Conservation (phyloP, 1,140 invertebrate species). For the Procambarus clarkii region DNA sequence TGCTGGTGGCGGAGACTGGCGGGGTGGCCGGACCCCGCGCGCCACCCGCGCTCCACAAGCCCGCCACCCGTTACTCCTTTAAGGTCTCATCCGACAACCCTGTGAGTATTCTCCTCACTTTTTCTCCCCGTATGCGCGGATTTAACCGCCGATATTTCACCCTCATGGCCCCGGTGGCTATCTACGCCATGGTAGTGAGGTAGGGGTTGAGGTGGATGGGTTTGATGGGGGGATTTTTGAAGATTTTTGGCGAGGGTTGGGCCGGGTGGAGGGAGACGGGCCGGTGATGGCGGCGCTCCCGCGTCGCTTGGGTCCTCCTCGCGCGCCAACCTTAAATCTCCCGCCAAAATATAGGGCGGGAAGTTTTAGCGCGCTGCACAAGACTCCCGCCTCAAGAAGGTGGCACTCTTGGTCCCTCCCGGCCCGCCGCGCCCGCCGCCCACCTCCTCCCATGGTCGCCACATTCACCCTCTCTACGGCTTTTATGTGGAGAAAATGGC, state of each 20-base stretch:
- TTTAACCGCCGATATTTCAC: too few species aligned
- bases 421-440: too few species aligned
- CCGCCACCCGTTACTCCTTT: background rate
- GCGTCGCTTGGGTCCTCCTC: background rate
- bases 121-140: background rate
- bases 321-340: conserved; percentile 54
- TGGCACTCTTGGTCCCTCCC: too few species aligned
- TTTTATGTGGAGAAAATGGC: conserved; percentile 25
- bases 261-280: background rate
- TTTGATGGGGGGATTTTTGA: background rate
- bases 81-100: background rate
- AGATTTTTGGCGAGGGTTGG: background rate
- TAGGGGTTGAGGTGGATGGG: too few species aligned
- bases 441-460: too few species aligned
- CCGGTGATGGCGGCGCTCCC: conserved; percentile 39
- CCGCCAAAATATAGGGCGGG: conserved; percentile 39
- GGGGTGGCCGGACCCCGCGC: background rate
- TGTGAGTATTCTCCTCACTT: background rate
- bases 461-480: too few species aligned
- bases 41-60: conserved; percentile 3
- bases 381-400: background rate
- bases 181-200: too few species aligned
- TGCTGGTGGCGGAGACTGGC: conserved; percentile 37
- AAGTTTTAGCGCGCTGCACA: conserved; percentile 22
- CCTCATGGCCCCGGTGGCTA: too few species aligned